Evolutionary conservation across 2,888 invertebrate genomes (phyloP), one percentile per base, ranked within the genome.

Genomic region (Oithona nana): DNA sequence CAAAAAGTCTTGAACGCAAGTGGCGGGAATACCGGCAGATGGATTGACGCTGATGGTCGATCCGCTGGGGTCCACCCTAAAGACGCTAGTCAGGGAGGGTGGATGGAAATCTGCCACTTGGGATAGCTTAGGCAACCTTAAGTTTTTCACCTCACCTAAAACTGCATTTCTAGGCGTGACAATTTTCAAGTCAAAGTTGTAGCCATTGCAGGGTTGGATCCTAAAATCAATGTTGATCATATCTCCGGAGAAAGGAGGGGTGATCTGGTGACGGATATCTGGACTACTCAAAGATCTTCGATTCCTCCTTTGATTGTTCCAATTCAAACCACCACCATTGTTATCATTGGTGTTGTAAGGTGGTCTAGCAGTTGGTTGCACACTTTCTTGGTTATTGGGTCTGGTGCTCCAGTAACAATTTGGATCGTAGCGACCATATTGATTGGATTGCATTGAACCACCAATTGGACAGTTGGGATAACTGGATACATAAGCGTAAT

Each of bases 51-150:
- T 20, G 28, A 59, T 49, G 28, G 29, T 24, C 1, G 59, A 50
- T 4, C 48, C 59, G 3, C n/a, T 49, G 49, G 48, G 59, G 3
- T 48, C 24, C 22, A 59, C 59, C 29, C 29, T 48, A 28, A 59
- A 59, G 22, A 59, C 24, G 13, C 50, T 49, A 4, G 49, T 26
- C 28, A 59, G 48, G 13, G 50, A 22, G 2, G 59, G 59, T 24
- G 59, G 59, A 26, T 59, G 48, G 49, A 28, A 59, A 26, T 59
- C 48, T 4, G 39, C n/a, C 59, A 59, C 50, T 49, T 59, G 49
- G 2, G 59, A 49, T 4, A 59, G 49, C 16, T 50, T 24, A 29
- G 49, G 49, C n/a, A 49, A 11, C 16, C 26, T 28, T 11, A 59
- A 50, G 28, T 59, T 50, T 29, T 39, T 48, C 11, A 59, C 28